Percentiles rank a stretch among this genome's conserved stretches.
These are phyloP conservation scores for Sturnus vulgaris DNA, from an alignment of 2,113 vertebrate genomes.

Conservation along the genomic window DNA sequence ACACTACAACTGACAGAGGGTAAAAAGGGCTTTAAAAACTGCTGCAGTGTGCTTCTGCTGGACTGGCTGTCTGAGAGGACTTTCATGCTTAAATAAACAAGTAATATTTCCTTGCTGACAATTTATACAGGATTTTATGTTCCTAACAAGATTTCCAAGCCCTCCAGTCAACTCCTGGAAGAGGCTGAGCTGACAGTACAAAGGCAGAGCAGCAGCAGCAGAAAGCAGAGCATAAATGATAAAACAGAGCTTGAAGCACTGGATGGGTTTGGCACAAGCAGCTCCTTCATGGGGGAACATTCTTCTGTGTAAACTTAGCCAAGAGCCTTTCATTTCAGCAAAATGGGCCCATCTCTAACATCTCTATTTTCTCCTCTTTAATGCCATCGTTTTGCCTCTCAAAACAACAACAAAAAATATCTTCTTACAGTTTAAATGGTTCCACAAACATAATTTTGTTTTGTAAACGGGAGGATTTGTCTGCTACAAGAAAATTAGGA, in stretches of 20 bases:
- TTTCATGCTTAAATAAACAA: conserved; percentile 47
- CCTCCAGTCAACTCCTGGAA: not conserved
- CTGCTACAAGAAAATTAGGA: not conserved
- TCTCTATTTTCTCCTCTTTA: not conserved
- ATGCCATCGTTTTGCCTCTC: accelerated
- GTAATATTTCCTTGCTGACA: conserved; percentile 16
- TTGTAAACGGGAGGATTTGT: not conserved
- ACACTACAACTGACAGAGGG: not conserved
- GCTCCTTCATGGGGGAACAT: not conserved
- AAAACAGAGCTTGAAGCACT: not conserved
- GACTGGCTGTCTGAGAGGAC: not conserved
- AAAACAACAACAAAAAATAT: not conserved
- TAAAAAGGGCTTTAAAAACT: not conserved
- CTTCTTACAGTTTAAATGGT: not conserved
- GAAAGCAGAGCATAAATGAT: not conserved
- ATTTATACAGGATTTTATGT: conserved; percentile 15
- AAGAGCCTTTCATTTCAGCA: conserved; percentile 44
- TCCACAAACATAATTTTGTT: not conserved
- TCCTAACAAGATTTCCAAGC: not conserved
- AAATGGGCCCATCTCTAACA: not conserved
- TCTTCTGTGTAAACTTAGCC: conserved; percentile 6
- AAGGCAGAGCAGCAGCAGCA: not conserved
- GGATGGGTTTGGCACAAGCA: not conserved
- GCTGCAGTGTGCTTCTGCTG: not conserved
- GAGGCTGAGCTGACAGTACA: conserved; percentile 2